Percentiles rank a stretch among this genome's conserved stretches.
Conservation (phyloP, 2,797 vertebrate species). For the Mormyrus proboscirostris region DNA sequence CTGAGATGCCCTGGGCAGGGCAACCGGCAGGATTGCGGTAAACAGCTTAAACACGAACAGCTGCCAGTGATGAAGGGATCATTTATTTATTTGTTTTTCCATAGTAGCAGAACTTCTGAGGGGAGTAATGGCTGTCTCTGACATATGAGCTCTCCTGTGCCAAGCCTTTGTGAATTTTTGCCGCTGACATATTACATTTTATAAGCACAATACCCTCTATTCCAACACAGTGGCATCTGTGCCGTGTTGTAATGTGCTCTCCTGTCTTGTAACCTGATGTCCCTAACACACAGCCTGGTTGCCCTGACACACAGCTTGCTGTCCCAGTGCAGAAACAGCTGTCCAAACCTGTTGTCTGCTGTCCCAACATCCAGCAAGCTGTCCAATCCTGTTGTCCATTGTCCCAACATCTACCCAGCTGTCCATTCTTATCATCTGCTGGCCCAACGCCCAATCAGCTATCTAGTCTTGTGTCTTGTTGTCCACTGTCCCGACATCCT, state of each 20-base stretch:
- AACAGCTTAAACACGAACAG: not conserved
- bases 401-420: not conserved
- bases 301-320: not conserved
- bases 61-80: not conserved
- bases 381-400: not conserved
- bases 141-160: not conserved
- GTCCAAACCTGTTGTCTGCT: not conserved
- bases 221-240: not conserved
- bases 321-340: not conserved
- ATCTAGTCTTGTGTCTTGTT: not conserved
- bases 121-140: not conserved
- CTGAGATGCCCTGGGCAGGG: not conserved
- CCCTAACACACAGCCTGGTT: not conserved
- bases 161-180: not conserved
- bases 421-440: not conserved
- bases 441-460: not conserved
- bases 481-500: not conserved
- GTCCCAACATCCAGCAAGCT: not conserved
- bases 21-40: not conserved
- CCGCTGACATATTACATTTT: not conserved
- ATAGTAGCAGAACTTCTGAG: not conserved
- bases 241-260: not conserved
- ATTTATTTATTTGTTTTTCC: not conserved
- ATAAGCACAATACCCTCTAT: not conserved
- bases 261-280: not conserved